Evolutionary conservation across 64 coral and sea anemone species (phyloP), one percentile per base, ranked within the genome.

Genomic region (Stichodactyla mertensii): DNA sequence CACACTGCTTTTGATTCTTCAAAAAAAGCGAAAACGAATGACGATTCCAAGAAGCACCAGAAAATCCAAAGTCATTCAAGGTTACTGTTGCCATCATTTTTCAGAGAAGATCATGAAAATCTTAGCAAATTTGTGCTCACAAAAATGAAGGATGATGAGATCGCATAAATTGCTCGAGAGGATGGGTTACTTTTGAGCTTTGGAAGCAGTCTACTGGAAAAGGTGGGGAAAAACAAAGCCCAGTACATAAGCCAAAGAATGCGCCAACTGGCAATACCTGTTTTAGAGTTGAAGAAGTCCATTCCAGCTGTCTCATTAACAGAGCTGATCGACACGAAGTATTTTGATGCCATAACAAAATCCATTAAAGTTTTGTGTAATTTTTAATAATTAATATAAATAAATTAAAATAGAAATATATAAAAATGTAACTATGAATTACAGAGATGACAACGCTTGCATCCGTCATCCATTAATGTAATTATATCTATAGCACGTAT

Each of bases 1-100:
- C 54, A 13, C 82, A 66, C 51, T 91, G 86, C 71, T 36, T 64
- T 18, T 83, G 92, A 2, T 95, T 91, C 78, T 64, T 86, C 19
- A 82, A 87, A 20, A 89, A 7, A 12, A 59, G 57, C n/a, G n/a
- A 66, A 84, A 24, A 13, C 81, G 22, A n/a, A 78, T 4, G 15
- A 4, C 24, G 86, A 59, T 27, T 20, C 27, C 20, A 55, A 59
- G 77, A 87, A 77, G 6, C 23, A n/a, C 3, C 36, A 45, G 10
- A 83, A 54, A 10, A 27, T 86, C 10, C 61, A 69, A 54, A 14
- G 64, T 52, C 71, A 51, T 52, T 9, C 14, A 86, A 51, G 18
- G 16, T 52, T 53, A 71, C 5, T 86, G 19, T 70, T 11, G 85
- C 64, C 10, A 69, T 54, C 31, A 54, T 70, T 54, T 54, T 86